A percentile compares a stretch with the other conserved stretches of the same genome.
phyloP scores from a whole-genome alignment of 1,140 invertebrate genomes.

The Trichomalopsis sarcophagae region DNA sequence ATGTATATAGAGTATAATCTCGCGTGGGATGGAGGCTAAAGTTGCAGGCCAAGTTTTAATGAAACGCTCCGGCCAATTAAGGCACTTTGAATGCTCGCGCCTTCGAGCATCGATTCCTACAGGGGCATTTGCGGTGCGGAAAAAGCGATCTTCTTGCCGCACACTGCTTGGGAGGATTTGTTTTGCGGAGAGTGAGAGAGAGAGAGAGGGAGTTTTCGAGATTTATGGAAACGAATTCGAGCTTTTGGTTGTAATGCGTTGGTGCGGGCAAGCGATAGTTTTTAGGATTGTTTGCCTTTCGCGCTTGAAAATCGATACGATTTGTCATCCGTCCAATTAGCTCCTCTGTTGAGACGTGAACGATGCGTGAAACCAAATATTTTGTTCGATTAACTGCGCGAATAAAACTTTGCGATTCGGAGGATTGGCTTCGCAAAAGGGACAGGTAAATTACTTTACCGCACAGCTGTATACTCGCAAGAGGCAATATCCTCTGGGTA shows the following conservation, averaged over 20 bases:
- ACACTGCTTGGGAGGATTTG: background rate
- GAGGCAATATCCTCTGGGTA: background rate
- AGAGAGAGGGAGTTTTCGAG: background rate
- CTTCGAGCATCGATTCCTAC: conserved; percentile 32
- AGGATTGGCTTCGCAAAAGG: background rate
- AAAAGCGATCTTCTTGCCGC: background rate
- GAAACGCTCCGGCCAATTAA: conserved; percentile 40
- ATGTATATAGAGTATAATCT: background rate
- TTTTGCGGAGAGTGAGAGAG: background rate
- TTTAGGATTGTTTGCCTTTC: too few relatives aligned
- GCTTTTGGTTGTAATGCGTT: too few relatives aligned
- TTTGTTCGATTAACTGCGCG: too few relatives aligned
- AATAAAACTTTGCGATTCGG: too few relatives aligned
- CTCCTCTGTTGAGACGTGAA: too few relatives aligned
- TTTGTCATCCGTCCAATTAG: too few relatives aligned
- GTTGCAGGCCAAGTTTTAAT: conserved; percentile 32
- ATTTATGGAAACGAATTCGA: background rate
- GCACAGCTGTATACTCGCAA: background rate
- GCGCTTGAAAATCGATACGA: too few relatives aligned
- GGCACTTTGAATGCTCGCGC: conserved; percentile 18
- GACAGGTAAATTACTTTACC: background rate
- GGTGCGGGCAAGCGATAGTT: too few relatives aligned
- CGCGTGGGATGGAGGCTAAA: background rate
- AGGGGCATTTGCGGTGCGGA: background rate
- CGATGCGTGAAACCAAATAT: too few relatives aligned